Conservation (phyloP, 2,797 vertebrate species). For the Sebastes trivittatus region DNA sequence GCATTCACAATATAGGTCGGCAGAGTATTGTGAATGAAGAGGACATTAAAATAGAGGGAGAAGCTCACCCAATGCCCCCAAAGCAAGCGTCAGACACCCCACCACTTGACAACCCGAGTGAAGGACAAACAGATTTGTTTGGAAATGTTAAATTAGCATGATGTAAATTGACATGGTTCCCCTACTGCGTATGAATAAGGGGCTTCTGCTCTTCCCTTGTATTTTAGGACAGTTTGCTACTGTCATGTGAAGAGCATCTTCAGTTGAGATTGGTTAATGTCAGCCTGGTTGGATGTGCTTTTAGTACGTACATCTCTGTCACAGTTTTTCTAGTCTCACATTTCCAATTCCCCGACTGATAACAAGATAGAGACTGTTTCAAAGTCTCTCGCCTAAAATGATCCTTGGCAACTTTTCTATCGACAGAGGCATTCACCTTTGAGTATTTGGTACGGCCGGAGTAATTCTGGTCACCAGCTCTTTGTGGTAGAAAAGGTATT, state of each 20-base stretch:
- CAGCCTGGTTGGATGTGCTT: neutral
- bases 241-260: neutral
- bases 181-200: constrained; percentile 43
- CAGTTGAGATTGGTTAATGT: constrained; percentile 1
- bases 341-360: neutral
- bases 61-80: too few relatives aligned
- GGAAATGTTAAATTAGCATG: constrained; percentile 46
- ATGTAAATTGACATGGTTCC: neutral
- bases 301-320: neutral
- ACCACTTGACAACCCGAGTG: too few relatives aligned
- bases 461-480: neutral
- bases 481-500: constrained; percentile 31
- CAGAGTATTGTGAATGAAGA: too few relatives aligned
- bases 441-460: neutral
- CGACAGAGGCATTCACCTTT: constrained; percentile 1
- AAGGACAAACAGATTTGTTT: too few relatives aligned
- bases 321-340: neutral
- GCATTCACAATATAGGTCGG: too few relatives aligned
- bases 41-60: too few relatives aligned
- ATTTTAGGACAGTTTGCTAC: constrained; percentile 7
- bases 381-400: constrained; percentile 5
- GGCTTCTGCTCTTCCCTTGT: constrained; percentile 16
- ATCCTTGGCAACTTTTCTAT: constrained; percentile 3
- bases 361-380: neutral
- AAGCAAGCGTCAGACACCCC: too few relatives aligned